Conservation (phyloP, 2,888 invertebrate genomes). For the Carpatolechia fugitivella region DNA sequence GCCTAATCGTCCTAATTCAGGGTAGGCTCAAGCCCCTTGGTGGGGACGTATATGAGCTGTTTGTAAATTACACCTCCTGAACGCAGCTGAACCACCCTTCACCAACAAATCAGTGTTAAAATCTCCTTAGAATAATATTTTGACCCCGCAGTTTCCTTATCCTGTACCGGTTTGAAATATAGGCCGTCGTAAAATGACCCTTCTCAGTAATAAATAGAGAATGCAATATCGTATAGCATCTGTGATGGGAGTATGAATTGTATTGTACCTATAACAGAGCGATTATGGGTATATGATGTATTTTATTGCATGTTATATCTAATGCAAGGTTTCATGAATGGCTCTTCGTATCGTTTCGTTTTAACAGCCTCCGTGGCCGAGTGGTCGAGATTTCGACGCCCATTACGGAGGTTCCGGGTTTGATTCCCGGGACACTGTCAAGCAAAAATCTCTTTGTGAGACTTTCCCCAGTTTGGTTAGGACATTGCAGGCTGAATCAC, state of each 20-base stretch:
- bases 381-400: no score
- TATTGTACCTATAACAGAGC: conserved; percentile 1
- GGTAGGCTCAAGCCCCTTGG: no score
- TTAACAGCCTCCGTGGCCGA: no score
- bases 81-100: no score
- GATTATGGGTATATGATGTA: not conserved
- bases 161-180: conserved; percentile 5
- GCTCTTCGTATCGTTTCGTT: not conserved
- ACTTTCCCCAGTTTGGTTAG: no score
- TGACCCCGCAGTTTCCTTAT: not conserved
- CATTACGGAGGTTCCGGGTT: no score
- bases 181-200: conserved; percentile 11
- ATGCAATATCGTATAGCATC: conserved; percentile 13
- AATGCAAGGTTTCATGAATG: not conserved
- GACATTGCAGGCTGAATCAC: no score
- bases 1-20: no score
- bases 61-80: not conserved
- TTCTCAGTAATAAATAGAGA: conserved; percentile 11
- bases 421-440: no score
- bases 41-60: no score
- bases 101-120: conserved; percentile 6
- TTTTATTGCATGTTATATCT: not conserved
- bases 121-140: conserved; percentile 4
- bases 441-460: no score
- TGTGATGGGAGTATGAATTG: conserved; percentile 11